Percentiles rank a stretch among this genome's conserved stretches.
Conservation (phyloP, 1,140 invertebrate species). For the Drosophila ficusphila region DNA sequence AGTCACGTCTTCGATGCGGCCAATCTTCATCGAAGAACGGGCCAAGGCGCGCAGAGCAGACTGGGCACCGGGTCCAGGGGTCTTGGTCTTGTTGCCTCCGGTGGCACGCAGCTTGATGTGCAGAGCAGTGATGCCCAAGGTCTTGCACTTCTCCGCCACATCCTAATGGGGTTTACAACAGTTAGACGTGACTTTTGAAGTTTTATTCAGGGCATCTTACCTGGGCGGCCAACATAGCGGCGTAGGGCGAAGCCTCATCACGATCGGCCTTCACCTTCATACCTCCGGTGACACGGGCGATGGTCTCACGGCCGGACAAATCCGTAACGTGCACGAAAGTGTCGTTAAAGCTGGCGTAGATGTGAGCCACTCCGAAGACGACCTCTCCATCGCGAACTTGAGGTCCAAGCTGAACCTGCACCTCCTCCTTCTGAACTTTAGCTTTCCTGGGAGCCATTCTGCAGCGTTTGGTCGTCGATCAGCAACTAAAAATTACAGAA, state of each 20-base stretch:
- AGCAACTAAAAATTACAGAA: slow-evolving; percentile 49
- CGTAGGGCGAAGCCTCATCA: slow-evolving; percentile 99
- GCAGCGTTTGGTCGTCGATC: slow-evolving; percentile 47
- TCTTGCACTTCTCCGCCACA: slow-evolving; percentile 99
- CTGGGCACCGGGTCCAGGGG: slow-evolving; percentile 99
- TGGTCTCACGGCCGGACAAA: slow-evolving; percentile 99
- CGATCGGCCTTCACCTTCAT: slow-evolving; percentile 99
- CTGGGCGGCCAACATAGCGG: slow-evolving; percentile 99
- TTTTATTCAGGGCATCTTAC: slow-evolving; percentile 93
- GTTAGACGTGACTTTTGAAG: slow-evolving; percentile 85
- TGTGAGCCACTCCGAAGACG: slow-evolving; percentile 99
- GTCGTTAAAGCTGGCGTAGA: slow-evolving; percentile 99
- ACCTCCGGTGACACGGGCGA: slow-evolving; percentile 98
- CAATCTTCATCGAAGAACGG: slow-evolving; percentile 99
- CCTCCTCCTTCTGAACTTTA: slow-evolving; percentile 98
- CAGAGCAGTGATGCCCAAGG: slow-evolving; percentile 97
- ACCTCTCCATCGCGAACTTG: slow-evolving; percentile 98
- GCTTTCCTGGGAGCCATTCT: slow-evolving; percentile 98
- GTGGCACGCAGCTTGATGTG: slow-evolving; percentile 99
- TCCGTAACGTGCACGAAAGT: slow-evolving; percentile 99
- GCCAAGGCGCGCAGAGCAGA: slow-evolving; percentile 98
- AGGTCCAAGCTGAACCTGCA: slow-evolving; percentile 97
- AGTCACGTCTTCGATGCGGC: slow-evolving; percentile 99
- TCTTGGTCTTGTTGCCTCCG: slow-evolving; percentile 99
- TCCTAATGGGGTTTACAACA: slow-evolving; percentile 87